Evolutionary conservation across 2,797 vertebrate genomes (phyloP).

Genomic region (Avahi laniger): DNA sequence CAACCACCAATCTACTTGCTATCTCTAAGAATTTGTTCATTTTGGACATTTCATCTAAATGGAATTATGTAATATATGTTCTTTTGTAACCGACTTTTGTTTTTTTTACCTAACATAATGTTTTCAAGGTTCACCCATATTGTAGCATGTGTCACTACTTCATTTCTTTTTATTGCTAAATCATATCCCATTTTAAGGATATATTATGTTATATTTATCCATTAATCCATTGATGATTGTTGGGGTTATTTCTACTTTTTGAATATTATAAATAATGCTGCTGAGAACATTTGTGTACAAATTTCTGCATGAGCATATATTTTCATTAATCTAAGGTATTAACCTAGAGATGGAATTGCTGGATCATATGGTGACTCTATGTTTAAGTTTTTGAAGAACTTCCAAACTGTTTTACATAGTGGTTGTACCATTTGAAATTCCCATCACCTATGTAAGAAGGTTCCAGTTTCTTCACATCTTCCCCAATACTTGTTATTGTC

Average conservation of each 20-base stretch:
- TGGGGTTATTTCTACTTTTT: background rate
- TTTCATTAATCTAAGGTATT: background rate
- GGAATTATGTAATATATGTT: background rate
- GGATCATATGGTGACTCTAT: background rate
- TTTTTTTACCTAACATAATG: background rate
- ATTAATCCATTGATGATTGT: background rate
- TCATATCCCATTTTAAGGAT: background rate
- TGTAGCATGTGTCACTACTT: background rate
- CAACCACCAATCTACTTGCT: background rate
- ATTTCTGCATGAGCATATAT: background rate
- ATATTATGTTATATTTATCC: background rate
- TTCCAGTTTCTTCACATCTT: background rate
- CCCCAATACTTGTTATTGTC: background rate
- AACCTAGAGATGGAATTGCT: background rate
- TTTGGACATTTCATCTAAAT: background rate
- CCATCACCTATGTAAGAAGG: background rate
- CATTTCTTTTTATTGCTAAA: background rate
- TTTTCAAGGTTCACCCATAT: background rate
- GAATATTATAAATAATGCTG: background rate
- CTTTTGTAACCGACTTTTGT: background rate
- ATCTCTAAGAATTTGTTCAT: background rate
- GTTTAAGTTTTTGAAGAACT: background rate
- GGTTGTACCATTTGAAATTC: background rate
- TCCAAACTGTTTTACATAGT: background rate
- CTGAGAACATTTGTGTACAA: background rate